Conservation (phyloP, 1,140 invertebrate genomes). For the Limonius californicus region DNA sequence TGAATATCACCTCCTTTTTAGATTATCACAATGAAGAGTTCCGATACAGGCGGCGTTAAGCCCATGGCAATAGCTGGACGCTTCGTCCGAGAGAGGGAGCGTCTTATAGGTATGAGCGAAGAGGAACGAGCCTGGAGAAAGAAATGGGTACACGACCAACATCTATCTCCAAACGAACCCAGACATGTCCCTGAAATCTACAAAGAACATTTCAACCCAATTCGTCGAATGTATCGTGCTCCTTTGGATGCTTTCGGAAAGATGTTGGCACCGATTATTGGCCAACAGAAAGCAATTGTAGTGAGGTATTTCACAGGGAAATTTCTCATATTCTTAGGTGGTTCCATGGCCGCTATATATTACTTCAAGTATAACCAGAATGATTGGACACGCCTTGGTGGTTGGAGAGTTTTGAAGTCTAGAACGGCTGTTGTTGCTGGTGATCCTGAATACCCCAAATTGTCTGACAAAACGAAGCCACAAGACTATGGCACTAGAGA, state of each 20-base stretch:
- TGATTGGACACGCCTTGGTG: slow-evolving; percentile 69
- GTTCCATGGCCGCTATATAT: slow-evolving; percentile 52
- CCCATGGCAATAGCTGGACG: slow-evolving; percentile 73
- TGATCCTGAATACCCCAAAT: slow-evolving; percentile 60
- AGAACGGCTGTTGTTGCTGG: slow-evolving; percentile 57
- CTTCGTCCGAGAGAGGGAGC: slow-evolving; percentile 67
- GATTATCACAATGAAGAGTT: neutral
- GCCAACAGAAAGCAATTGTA: slow-evolving; percentile 50
- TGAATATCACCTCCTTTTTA: no score
- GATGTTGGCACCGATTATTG: slow-evolving; percentile 57
- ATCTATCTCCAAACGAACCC: slow-evolving; percentile 69
- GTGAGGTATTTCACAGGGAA: slow-evolving; percentile 63
- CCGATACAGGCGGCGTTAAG: slow-evolving; percentile 57
- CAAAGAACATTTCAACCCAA: slow-evolving; percentile 67
- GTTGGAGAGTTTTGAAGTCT: slow-evolving; percentile 57
- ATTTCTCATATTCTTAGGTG: slow-evolving; percentile 46
- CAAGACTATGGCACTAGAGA: slow-evolving; percentile 63
- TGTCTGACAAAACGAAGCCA: slow-evolving; percentile 52
- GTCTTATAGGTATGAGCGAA: slow-evolving; percentile 75
- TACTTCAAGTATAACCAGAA: slow-evolving; percentile 77
- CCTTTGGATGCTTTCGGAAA: slow-evolving; percentile 64
- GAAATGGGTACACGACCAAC: slow-evolving; percentile 80
- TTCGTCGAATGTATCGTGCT: slow-evolving; percentile 68
- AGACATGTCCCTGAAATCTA: slow-evolving; percentile 61
- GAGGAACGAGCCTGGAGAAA: slow-evolving; percentile 79